phyloP scores from a whole-genome alignment of 2,113 vertebrate species.

The Anguilla rostrata region DNA sequence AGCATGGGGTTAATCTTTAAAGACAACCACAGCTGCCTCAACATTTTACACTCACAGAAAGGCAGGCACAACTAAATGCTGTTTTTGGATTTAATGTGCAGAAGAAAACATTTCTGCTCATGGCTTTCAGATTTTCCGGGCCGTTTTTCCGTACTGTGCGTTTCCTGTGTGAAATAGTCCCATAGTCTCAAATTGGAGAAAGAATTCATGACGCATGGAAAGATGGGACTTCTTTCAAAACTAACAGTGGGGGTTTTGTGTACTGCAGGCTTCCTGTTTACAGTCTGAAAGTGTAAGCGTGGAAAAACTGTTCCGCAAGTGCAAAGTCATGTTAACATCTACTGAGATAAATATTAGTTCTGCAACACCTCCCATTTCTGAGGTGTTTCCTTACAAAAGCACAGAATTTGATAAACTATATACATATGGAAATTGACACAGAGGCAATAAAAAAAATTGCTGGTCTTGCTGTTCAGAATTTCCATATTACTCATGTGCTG shows the following conservation, averaged over 20 bases:
- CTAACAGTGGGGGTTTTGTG: slow-evolving; percentile 30
- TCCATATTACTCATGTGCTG: too few relatives aligned
- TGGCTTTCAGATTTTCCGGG: not conserved
- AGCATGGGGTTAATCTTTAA: not conserved
- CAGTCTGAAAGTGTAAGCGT: slow-evolving; percentile 27
- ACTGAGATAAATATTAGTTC: not conserved
- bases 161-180: slow-evolving; percentile 19
- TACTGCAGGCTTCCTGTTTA: slow-evolving; percentile 43
- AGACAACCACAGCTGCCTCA: not conserved
- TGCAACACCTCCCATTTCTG: not conserved
- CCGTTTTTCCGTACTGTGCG: not conserved
- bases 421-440: too few relatives aligned
- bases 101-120: not conserved
- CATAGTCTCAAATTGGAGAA: slow-evolving; percentile 16
- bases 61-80: not conserved
- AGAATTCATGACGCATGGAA: slow-evolving; percentile 20
- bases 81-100: not conserved
- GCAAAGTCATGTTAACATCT: not conserved
- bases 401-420: too few relatives aligned
- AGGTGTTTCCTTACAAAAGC: not conserved
- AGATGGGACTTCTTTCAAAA: slow-evolving; percentile 23
- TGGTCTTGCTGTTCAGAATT: too few relatives aligned
- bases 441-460: too few relatives aligned
- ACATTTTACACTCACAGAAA: not conserved
- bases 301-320: not conserved